phyloP scores from a whole-genome alignment of 2,888 invertebrate genomes.

The Lasioglossum leucozonium region DNA sequence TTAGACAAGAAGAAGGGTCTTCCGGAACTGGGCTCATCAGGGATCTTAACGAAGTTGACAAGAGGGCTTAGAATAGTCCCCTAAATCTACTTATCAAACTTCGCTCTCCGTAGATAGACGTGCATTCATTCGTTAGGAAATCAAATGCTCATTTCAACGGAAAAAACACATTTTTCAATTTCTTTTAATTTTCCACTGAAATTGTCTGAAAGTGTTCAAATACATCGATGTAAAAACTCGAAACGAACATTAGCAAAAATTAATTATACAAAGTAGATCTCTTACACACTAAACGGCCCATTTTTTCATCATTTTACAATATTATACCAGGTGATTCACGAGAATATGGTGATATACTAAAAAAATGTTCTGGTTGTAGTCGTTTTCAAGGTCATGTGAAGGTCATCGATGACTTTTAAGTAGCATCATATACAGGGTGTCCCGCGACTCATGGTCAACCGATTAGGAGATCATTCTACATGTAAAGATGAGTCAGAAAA shows the following conservation, averaged over 20 bases:
- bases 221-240: background rate
- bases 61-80: constrained; percentile 26
- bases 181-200: background rate
- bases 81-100: constrained; percentile 16
- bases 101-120: constrained; percentile 1
- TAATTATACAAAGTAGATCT: background rate
- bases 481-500: too few species aligned
- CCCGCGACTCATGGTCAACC: too few species aligned
- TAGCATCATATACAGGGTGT: too few species aligned
- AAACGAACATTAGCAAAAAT: background rate
- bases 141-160: background rate
- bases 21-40: constrained; percentile 3
- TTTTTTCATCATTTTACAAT: too few species aligned
- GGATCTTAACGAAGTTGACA: constrained; percentile 28
- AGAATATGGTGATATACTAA: too few species aligned
- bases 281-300: background rate
- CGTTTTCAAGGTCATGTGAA: too few species aligned
- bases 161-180: background rate
- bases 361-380: too few species aligned
- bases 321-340: too few species aligned
- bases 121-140: constrained; percentile 7
- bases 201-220: background rate
- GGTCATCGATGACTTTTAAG: too few species aligned
- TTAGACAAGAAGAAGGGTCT: constrained; percentile 12
- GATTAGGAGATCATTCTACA: too few species aligned